Base-by-base conservation (phyloP, 2,797 vertebrate species). In the Pipistrellus pygmaeus region DNA sequence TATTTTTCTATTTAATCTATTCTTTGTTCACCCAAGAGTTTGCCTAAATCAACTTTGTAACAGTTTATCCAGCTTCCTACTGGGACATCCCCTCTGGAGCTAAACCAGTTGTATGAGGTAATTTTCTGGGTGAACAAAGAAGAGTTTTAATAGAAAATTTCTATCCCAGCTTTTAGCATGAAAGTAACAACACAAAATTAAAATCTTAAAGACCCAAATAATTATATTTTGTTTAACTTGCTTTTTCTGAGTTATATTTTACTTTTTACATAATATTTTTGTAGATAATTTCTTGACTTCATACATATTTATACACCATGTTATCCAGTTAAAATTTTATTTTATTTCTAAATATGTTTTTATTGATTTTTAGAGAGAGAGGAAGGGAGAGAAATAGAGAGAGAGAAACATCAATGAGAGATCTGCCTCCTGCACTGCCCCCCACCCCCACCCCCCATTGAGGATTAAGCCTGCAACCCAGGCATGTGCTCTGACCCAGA, bases 171-270 rank as follows among this genome's bases (percentile, higher is more conserved):
- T 85, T 91, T 95, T 86, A 68, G 41, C 76, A 94, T 13, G 64
- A 35, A 25, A 91, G 17, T 82, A 85, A 51, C 32, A 84, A 71
- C n/a, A 72, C n/a, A 68, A 77, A 92, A 30, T 51, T 83, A 72
- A 66, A 89, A 77, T 75, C 53, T 85, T 69, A 88, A 62, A 41
- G 35, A 30, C 17, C 75, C 30, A 81, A 8, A 30, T 53, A 81
- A 86, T 68, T 51, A 14, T 69, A 48, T 62, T 89, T 93, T 81
- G 25, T 88, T 77, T 68, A 86, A 83, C 71, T 94, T 89, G 69
- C 38, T 77, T 92, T 86, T 92, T 51, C 18, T 90, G 80, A 87
- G 18, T 77, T 93, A 48, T 14, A 92, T 72, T 88, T 82, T 82
- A 90, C 13, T 15, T 75, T 84, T 85, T 85, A 93, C 13, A 11